A percentile compares a stretch with the other conserved stretches of the same genome.
Conservation (phyloP, 2,113 vertebrate species). For the Loxodonta africana region DNA sequence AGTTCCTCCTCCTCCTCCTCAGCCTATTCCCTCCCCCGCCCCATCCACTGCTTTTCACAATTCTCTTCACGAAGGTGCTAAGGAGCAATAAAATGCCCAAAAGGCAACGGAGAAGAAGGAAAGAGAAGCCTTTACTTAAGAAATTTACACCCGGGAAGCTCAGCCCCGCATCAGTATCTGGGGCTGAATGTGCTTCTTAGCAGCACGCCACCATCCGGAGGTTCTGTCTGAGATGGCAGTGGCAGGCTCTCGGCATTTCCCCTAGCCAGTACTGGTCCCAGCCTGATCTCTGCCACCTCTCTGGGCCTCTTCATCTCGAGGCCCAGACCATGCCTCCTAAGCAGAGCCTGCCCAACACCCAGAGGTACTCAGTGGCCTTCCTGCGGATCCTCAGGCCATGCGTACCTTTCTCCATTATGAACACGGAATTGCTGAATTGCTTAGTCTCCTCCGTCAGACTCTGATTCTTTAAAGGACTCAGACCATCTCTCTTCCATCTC, state of each 20-base stretch:
- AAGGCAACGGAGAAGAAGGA: constrained; percentile 61
- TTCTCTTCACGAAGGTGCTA: constrained; percentile 64
- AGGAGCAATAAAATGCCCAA: constrained; percentile 77
- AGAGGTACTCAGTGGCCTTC: neutral
- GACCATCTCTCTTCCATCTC: constrained; percentile 26
- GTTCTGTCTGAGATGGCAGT: neutral
- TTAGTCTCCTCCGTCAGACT: constrained; percentile 18
- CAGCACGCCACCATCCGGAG: neutral
- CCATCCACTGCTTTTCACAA: constrained; percentile 47
- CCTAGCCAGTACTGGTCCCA: constrained; percentile 30
- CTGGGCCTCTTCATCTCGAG: neutral
- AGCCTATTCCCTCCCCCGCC: neutral
- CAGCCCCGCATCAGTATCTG: neutral
- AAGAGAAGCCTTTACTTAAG: constrained; percentile 48
- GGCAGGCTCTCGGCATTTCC: constrained; percentile 29
- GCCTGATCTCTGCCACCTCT: constrained; percentile 10
- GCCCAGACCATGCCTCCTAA: neutral
- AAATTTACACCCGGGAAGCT: constrained; percentile 57
- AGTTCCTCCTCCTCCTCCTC: constrained; percentile 1
- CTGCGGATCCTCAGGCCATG: neutral
- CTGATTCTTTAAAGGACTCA: constrained; percentile 12
- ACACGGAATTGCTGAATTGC: constrained; percentile 33
- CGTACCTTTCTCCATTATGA: neutral
- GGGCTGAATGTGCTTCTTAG: constrained; percentile 55
- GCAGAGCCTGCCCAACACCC: neutral